Base-by-base conservation (phyloP, 1,140 invertebrate species). In the Aplysia californica region DNA sequence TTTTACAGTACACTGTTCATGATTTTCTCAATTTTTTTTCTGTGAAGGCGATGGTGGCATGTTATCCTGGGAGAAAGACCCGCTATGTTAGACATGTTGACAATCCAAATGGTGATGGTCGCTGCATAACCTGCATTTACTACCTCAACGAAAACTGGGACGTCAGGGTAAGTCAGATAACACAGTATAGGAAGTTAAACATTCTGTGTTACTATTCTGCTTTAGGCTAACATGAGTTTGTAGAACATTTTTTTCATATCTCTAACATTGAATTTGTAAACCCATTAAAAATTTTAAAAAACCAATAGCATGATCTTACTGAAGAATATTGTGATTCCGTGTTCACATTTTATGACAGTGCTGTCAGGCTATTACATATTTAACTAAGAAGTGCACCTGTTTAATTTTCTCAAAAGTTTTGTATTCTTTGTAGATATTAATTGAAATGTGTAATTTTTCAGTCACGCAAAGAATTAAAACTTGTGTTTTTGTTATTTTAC, bases 71-170 rank as follows among this genome's bases (percentile, higher is more conserved):
- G 21, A 93, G 94, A 72, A 96, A 96, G 65, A 94, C 96, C 20
- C 95, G 95, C 86, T 99, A 99, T 88, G 95, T 98, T 26, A 96
- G 97, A 89, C 97, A 99, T 89, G 96, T 99, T 35, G 97, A 99
- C 88, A 99, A 99, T 92, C 97, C 97, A n/a, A 97, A 97, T 87
- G 92, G 93, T 85, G 97, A 99, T 91, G 97, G 96, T 23, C 92
- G 97, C 78, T 96, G 96, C 83, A 96, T 98, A 84, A 98, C 97
- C 18, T 95, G 95, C 50, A 98, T 98, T 85, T 98, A 98, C 90
- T 99, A 99, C 90, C 92, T 98, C 59, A 99, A 99, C 89, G 93
- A 95, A 85, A 93, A 97, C 89, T 98, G 97, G 97, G 93, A 97
- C 89, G 92, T 93, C 29, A 91, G 93, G 83, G 92, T 93, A 67